Evolutionary conservation across 2,113 vertebrate genomes (phyloP).

Genomic region (Campylomormyrus tamandua): DNA sequence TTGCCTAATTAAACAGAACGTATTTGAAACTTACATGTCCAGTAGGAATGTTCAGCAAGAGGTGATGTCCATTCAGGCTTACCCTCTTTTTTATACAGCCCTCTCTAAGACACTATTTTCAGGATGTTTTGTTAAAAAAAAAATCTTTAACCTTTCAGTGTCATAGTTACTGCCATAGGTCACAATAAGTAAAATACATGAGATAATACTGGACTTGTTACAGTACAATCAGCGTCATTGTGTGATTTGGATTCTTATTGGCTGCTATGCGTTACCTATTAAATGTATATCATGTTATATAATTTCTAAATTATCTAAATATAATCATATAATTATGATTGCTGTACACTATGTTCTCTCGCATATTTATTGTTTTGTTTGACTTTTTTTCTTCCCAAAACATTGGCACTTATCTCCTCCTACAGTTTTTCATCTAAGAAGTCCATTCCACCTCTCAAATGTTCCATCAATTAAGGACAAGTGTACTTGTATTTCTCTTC

Average conservation of each 20-base stretch:
- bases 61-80: neutral
- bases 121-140: conserved; percentile 49
- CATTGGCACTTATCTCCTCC: neutral
- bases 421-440: neutral
- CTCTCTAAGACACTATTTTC: conserved; percentile 36
- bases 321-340: conserved; percentile 40
- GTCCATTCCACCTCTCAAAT: neutral
- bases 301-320: conserved; percentile 36
- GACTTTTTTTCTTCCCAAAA: neutral
- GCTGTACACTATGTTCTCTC: neutral
- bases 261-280: neutral
- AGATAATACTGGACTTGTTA: conserved; percentile 46
- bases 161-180: conserved; percentile 39
- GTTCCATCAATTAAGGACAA: neutral
- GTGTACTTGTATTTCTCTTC: neutral
- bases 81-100: neutral
- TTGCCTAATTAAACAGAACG: neutral
- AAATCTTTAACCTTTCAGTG: conserved; percentile 47
- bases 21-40: neutral
- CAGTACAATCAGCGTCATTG: conserved; percentile 12
- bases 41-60: neutral
- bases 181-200: conserved; percentile 24
- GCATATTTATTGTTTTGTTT: neutral
- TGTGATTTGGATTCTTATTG: conserved; percentile 35
- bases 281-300: conserved; percentile 21